phyloP scores from a whole-genome alignment of 2,888 invertebrate species.

The Didymodactylos carnosus region DNA sequence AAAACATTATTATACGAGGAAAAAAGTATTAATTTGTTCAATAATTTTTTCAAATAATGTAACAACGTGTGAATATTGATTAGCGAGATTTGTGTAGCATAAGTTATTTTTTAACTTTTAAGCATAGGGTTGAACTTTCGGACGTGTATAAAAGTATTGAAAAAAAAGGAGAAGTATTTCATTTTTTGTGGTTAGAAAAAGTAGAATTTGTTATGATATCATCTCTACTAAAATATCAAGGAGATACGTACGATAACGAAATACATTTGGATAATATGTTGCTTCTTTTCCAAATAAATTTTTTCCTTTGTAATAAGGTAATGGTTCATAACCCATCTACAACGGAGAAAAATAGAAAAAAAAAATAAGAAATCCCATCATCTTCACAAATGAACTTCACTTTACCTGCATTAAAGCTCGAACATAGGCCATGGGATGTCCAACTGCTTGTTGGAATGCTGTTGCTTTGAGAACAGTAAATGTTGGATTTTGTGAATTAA shows the following conservation, averaged over 20 bases:
- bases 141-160: too few relatives aligned
- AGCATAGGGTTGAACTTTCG: too few relatives aligned
- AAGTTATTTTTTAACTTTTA: too few relatives aligned
- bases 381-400: too few relatives aligned
- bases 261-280: conserved; percentile 10
- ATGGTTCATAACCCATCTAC: conserved; percentile 13
- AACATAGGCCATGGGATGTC: neutral
- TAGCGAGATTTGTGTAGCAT: too few relatives aligned
- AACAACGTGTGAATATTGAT: too few relatives aligned
- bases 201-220: neutral
- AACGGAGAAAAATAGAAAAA: neutral
- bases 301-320: conserved; percentile 5
- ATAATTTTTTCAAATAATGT: too few relatives aligned
- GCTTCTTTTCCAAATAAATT: conserved; percentile 10
- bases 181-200: too few relatives aligned
- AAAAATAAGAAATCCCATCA: neutral
- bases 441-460: neutral
- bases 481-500: neutral
- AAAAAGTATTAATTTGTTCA: too few relatives aligned
- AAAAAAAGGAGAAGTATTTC: too few relatives aligned
- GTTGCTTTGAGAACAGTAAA: neutral
- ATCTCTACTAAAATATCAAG: neutral
- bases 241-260: conserved; percentile 1
- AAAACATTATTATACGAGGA: too few relatives aligned
- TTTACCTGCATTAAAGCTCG: neutral